Evolutionary conservation across 2,797 vertebrate species (phyloP).

Genomic region (Alcedo atthis): DNA sequence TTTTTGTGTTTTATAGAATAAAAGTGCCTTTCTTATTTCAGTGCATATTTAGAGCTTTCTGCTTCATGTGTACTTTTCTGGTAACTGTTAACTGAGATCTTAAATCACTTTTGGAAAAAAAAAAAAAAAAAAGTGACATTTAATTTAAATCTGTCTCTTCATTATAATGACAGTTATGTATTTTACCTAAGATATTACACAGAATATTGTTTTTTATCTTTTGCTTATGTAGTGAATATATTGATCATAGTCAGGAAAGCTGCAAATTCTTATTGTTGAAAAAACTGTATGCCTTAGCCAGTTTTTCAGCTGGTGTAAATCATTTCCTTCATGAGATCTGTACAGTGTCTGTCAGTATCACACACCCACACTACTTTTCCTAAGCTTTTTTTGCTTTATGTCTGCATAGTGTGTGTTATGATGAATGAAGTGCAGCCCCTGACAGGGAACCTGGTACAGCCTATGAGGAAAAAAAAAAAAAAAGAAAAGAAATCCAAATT

Average conservation of each 20-base stretch:
- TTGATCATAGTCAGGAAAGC: neutral
- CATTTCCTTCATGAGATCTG: neutral
- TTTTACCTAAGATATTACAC: neutral
- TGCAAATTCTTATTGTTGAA: neutral
- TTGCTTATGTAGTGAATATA: neutral
- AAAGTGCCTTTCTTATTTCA: neutral
- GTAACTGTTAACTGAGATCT: neutral
- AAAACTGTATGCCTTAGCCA: neutral
- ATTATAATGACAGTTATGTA: neutral
- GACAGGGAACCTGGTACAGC: neutral
- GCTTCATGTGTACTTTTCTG: neutral
- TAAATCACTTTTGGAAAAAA: neutral
- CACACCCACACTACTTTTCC: neutral
- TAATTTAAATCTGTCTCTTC: constrained; percentile 2
- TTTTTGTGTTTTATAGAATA: neutral
- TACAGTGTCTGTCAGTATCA: neutral
- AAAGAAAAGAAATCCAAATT: neutral
- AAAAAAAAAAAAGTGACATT: neutral
- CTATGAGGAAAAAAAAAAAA: neutral
- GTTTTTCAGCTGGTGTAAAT: neutral
- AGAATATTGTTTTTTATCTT: neutral
- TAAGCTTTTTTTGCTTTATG: neutral
- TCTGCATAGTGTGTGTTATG: neutral
- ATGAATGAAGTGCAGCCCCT: neutral
- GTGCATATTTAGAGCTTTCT: constrained; percentile 12